Base-by-base conservation (phyloP, 2,113 vertebrate genomes). In the Dasyurus viverrinus region DNA sequence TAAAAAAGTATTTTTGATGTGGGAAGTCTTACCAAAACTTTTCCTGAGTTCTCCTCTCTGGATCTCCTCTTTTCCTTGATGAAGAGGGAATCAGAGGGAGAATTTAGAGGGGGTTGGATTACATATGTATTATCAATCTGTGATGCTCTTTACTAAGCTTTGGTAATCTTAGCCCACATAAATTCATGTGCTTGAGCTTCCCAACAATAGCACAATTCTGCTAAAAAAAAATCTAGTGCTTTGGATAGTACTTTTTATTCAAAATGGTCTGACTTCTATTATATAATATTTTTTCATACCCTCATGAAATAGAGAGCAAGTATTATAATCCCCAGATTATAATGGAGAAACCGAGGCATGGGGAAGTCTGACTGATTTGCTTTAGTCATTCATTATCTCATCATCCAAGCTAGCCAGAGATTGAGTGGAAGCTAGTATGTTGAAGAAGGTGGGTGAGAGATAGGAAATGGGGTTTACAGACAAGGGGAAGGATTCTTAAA, bases 401-500 rank as follows among this genome's bases (percentile, higher is more conserved):
- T 89, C 7, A 36, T 94, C n/a, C 30, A 60, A 54, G 27, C 19
- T 36, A 2, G 54, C 48, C 11, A 52, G 50, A 84, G 68, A 2
- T 42, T 84, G 57, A 22, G 11, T 9, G 22, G 96, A 50, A 5
- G 91, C 16, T 91, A 5, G 42, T 42, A 42, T 6, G 22, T 1
- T 23, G 22, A 46, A 42, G 68, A n/a, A 6, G 2, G 0, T n/a
- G 10, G 46, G 53, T 84, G 36, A 90, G 42, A 0, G 0, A 42
- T 30, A 53, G 27, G 3, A 12, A n/a, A 42, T 46, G 48, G 55
- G 26, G 19, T 24, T 1, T 24, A 54, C 8, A 90, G 89, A 26
- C 0, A 4, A 26, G 90, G 0, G 24, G 14, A 26, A 53, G 19
- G 14, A 24, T 50, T 36, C 90, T 97, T 27, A 53, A 10, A 42